Base-by-base conservation (phyloP, 2,113 vertebrate species). In the Brienomyrus longianalis region DNA sequence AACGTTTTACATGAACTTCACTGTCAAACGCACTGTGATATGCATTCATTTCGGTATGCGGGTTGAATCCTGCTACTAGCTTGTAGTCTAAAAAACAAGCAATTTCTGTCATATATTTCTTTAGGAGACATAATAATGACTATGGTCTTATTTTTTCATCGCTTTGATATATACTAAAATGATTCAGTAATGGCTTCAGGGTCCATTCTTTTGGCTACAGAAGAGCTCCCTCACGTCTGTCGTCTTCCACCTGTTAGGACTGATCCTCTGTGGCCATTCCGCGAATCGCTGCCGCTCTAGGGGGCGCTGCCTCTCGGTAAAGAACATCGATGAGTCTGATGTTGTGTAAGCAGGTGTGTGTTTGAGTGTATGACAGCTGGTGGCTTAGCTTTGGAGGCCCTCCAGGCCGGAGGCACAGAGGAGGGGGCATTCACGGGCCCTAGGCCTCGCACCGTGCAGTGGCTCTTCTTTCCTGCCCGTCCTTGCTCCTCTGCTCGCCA, bases 341-440 rank as follows among this genome's bases (percentile, higher is more conserved):
- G 35, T 43, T 43, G 74, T 21, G 35, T 80, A 80, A 43, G 74
- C 74, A 80, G 74, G 74, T 39, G 35, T 77, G 35, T 43, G 35
- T 43, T 31, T 31, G 74, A 8, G 74, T 21, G 51, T 87, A 90
- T 90, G 86, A 90, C 92, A 93, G 92, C 94, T 90, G 89, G 90
- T 70, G 87, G 87, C 91, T n/a, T 31, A 48, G 48, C 10, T 35
- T 54, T 54, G 50, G 48, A 48, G 15, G 51, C 6, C 5, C 51
- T 86, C 51, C n/a, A 51, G 5, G 27, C 48, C 3, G 2, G 84
- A 15, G 17, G 84, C 27, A 19, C 27, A 17, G 50, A 54, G 13
- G 15, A 21, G 85, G 51, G 39, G 74, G 45, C 83, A 35, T 51
- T 39, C 5, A 39, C 85, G 0, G 50, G 50, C 9, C 85, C 52